Evolutionary conservation across 2,888 invertebrate species (phyloP), one percentile per base, ranked within the genome.

Genomic region (Phrixothrix hirtus): DNA sequence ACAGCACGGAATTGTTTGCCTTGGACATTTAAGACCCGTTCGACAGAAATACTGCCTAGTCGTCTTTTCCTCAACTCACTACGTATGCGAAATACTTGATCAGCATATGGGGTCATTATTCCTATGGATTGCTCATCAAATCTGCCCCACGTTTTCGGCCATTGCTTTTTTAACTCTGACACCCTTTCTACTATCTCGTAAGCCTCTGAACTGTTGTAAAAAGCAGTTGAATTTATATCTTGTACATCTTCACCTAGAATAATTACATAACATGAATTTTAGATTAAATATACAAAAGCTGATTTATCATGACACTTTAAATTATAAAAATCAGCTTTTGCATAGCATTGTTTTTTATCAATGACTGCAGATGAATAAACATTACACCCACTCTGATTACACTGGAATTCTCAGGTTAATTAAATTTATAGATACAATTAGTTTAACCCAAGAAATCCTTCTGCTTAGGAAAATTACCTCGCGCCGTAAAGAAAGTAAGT

Each of bases 1-100:
- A 92, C 85, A 1, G 87, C 90, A 5, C 90, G 80, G 70, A 91
- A 92, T 74, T 92, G 91, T 69, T 92, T 92, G 68, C 92, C 92
- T 77, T 92, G 92, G 0, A 91, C 90, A 74, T 92, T 92, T 7
- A 89, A 77, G 1, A 92, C 90, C 50, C 91, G 77, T 68, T 92
- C 92, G 1, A 92, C 92, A 7, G 88, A 87, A 32, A 92, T 86
- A 48, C 86, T 85, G 57, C 82, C 83, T 74, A 92, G 80, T 17
- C 85, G 80, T 2, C 85, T 80, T 67, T 89, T 89, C 15, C 90
- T 78, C 44, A 92, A 73, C 65, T 90, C 90, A 16, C 83, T 83
- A 49, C 92, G 81, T 57, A 92, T 89, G 56, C 87, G 79, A 61
- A 84, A 83, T 10, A 78, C 83, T 78, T 92, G 92, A 75, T 92